Conservation (phyloP, 1,140 invertebrate species). For the Homarus americanus region DNA sequence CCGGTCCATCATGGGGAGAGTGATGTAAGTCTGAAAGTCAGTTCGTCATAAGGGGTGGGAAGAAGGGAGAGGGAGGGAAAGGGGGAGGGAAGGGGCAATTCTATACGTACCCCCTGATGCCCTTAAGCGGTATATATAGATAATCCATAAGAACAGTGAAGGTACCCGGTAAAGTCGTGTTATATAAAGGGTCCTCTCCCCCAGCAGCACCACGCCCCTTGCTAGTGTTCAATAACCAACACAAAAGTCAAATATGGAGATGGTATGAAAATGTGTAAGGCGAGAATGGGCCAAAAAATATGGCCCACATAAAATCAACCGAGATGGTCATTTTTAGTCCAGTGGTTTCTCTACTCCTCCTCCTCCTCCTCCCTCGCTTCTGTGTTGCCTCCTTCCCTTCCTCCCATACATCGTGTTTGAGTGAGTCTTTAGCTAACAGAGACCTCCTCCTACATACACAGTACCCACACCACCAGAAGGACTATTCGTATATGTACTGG, state of each 20-base stretch:
- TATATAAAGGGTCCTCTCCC: too few relatives aligned
- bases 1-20: not conserved
- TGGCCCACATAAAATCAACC: conserved; percentile 57
- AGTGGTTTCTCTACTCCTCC: not conserved
- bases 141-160: conserved; percentile 3
- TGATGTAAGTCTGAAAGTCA: not conserved
- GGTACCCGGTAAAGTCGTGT: too few relatives aligned
- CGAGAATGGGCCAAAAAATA: conserved; percentile 59
- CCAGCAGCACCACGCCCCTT: not conserved
- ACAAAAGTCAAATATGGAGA: conserved; percentile 65
- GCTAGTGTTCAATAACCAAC: not conserved
- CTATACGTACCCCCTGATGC: not conserved
- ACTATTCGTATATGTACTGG: not conserved
- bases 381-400: not conserved
- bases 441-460: not conserved
- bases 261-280: conserved; percentile 62
- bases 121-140: not conserved
- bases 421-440: not conserved
- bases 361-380: not conserved
- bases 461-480: not conserved
- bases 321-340: conserved; percentile 65
- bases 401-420: not conserved
- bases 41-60: too few relatives aligned
- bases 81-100: too few relatives aligned
- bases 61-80: too few relatives aligned